Conservation (phyloP, 37 sponge, comb jelly and placozoan genomes). For the Haliclona indistincta region DNA sequence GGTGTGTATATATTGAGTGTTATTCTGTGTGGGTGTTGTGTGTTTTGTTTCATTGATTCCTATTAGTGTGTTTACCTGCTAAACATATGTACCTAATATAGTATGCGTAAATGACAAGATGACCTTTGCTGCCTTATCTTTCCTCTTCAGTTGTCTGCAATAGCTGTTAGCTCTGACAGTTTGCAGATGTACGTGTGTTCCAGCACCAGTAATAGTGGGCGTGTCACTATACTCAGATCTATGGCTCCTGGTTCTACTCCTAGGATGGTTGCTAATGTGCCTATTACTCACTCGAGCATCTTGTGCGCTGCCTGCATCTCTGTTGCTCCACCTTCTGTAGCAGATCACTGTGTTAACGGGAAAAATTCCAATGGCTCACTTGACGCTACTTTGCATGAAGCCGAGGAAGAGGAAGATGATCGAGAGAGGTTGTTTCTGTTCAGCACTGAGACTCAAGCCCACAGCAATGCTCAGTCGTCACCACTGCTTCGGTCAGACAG, state of each 20-base stretch:
- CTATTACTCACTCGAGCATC: constrained; percentile 60
- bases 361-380: neutral
- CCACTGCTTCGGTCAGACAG: neutral
- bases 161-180: too few species aligned
- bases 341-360: too few species aligned
- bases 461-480: neutral
- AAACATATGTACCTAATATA: too few species aligned
- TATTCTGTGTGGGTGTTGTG: too few species aligned
- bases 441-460: too few species aligned
- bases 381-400: neutral
- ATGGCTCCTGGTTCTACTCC: constrained; percentile 32
- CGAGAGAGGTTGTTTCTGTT: too few species aligned
- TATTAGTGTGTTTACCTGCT: too few species aligned
- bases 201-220: constrained; percentile 64
- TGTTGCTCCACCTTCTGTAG: neutral
- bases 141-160: too few species aligned
- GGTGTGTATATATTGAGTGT: too few species aligned
- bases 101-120: too few species aligned
- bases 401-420: neutral
- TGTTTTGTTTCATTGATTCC: too few species aligned
- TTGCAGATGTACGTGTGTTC: constrained; percentile 79
- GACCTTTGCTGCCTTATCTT: too few species aligned
- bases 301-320: constrained; percentile 46
- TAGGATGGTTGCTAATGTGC: constrained; percentile 56
- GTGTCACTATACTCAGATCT: constrained; percentile 60